phyloP scores from a whole-genome alignment of 2,797 vertebrate species.

The Anableps anableps region DNA sequence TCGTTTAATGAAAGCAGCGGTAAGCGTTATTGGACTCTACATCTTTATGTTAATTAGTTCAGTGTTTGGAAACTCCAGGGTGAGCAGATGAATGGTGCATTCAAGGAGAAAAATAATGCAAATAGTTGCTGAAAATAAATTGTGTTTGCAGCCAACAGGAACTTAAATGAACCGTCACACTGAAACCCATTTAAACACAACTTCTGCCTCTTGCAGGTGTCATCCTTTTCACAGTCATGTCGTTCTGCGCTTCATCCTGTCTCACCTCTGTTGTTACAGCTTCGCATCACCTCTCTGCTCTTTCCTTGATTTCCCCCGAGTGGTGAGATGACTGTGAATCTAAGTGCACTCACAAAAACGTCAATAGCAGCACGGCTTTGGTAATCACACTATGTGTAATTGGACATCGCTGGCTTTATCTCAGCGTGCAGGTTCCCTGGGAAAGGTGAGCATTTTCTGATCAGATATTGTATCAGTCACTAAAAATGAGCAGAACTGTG shows the following conservation, averaged over 20 bases:
- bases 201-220: neutral
- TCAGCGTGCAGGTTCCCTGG: neutral
- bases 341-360: slow-evolving; percentile 1
- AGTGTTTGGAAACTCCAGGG: neutral
- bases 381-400: slow-evolving; percentile 12
- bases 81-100: neutral
- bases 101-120: neutral
- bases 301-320: slow-evolving; percentile 33
- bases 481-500: slow-evolving; percentile 17
- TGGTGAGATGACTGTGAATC: slow-evolving; percentile 1
- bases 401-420: neutral
- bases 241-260: slow-evolving; percentile 5
- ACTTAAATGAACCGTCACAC: neutral
- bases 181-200: neutral
- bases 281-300: slow-evolving; percentile 14
- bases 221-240: neutral
- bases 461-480: slow-evolving; percentile 28
- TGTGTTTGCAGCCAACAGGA: neutral
- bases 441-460: slow-evolving; percentile 26
- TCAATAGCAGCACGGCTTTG: slow-evolving; percentile 15
- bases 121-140: neutral
- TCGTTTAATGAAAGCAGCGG: neutral
- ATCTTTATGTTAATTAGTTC: slow-evolving; percentile 13
- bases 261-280: neutral
- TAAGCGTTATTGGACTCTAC: neutral